phyloP scores from a whole-genome alignment of 2,113 vertebrate species.

The Dicerorhinus sumatrensis region DNA sequence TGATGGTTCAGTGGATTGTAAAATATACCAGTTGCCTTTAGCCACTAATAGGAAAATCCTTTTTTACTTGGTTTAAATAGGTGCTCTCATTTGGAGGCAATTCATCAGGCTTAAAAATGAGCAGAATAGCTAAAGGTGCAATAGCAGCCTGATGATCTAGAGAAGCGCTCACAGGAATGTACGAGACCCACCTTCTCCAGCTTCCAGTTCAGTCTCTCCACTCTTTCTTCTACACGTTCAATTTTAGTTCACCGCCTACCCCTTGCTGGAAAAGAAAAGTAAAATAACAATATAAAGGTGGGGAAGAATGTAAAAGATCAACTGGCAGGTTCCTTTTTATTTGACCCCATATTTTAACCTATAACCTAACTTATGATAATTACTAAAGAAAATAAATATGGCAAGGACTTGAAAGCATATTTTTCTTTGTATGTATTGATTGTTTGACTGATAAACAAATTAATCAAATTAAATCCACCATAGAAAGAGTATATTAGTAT shows the following conservation, averaged over 20 bases:
- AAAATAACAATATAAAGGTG: not conserved
- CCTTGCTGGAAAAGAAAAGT: not conserved
- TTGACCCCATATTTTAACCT: not conserved
- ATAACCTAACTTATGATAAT: not conserved
- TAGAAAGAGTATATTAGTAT: not conserved
- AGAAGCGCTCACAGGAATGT: rapidly evolving
- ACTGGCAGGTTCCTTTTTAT: not conserved
- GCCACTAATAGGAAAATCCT: slow-evolving; percentile 34
- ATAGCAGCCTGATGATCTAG: not conserved
- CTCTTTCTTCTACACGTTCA: not conserved
- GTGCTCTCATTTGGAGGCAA: not conserved
- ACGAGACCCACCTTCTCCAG: not conserved
- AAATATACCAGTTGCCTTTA: slow-evolving; percentile 45
- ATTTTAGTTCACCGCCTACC: not conserved
- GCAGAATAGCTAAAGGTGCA: not conserved
- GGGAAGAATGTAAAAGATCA: not conserved
- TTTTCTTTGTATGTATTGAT: not conserved
- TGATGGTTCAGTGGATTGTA: not conserved
- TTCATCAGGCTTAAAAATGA: not conserved
- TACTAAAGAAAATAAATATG: not conserved
- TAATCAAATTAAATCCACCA: not conserved
- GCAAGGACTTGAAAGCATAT: not conserved
- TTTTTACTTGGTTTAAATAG: not conserved
- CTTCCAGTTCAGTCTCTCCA: not conserved
- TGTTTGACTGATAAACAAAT: not conserved